Evolutionary conservation across 2,888 invertebrate species (phyloP), one percentile per base, ranked within the genome.

Genomic region (Serripes groenlandicus): DNA sequence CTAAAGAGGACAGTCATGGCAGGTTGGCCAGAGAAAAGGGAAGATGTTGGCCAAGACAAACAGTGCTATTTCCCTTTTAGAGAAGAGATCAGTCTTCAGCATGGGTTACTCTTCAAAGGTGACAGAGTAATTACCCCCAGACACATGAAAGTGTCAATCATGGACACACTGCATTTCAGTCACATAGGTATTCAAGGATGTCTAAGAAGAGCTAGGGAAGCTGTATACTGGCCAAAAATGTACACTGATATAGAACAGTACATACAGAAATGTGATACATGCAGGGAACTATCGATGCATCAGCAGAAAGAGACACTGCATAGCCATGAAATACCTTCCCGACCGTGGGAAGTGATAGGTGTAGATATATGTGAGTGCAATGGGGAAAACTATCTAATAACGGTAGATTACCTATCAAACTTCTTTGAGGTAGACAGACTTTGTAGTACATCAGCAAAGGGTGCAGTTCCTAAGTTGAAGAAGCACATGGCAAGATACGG

Each of bases 21-120:
- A 9, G 87, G 84, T 4, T 86, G 87, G 88, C 85, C 83, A 26
- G 73, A 71, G 11, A 32, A 60, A n/a, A 79, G 75, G 42, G 23
- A 56, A n/a, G 26, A 52, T 30, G 58, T 79, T 3, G 75, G 79
- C 21, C 9, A 35, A 5, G 64, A 69, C 70, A 60, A 84, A 23
- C 18, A 30, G 18, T 68, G 56, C 28, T n/a, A n/a, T 56, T 87
- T 76, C 56, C 42, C 64, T 15, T 75, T 79, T 30, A 32, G 88
- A 35, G 75, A 85, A 58, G 84, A 89, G 70, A 54, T 88, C 7
- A 58, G 79, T 0, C 35, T 78, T 0, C 69, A n/a, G n/a, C 11
- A 42, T 42, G 42, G 42, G 7, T 42, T 42, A 42, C 42, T 42
- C 42, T 86, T 78, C 42, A 75, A 73, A 35, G 83, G 70, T 28